phyloP scores from a whole-genome alignment of 2,888 invertebrate species.

The Sarcophaga rosellei region DNA sequence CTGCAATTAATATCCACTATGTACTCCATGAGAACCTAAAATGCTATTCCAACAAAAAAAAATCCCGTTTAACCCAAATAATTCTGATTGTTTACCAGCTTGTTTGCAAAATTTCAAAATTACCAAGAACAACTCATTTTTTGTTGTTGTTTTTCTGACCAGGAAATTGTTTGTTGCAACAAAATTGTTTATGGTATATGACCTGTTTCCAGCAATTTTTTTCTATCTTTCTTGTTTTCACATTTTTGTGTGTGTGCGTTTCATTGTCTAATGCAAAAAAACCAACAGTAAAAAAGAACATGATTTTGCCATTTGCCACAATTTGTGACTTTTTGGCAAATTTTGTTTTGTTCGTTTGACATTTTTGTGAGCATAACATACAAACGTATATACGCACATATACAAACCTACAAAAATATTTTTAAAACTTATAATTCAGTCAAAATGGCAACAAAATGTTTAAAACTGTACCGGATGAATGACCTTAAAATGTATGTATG shows the following conservation, averaged over 20 bases:
- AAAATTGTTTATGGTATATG: constrained; percentile 4
- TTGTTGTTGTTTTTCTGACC: background rate
- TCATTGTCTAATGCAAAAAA: background rate
- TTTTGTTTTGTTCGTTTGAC: background rate
- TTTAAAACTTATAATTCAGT: constrained; percentile 45
- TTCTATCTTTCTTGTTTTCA: background rate
- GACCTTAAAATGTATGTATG: background rate
- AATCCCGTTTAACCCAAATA: background rate
- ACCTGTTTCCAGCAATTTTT: constrained; percentile 16
- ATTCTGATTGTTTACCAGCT: background rate
- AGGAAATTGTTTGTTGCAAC: constrained; percentile 26
- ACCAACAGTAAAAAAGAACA: constrained; percentile 24
- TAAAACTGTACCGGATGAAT: background rate
- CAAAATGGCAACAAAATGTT: background rate
- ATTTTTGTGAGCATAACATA: background rate
- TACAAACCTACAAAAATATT: background rate
- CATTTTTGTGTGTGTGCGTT: background rate
- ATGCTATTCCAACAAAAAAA: background rate
- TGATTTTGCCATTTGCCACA: constrained; percentile 58
- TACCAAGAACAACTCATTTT: background rate
- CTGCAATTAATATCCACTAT: background rate
- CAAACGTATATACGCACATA: too few species aligned
- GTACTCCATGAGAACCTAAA: background rate
- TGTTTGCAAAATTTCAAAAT: constrained; percentile 3
- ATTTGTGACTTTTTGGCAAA: constrained; percentile 48